Percentiles rank a stretch among this genome's conserved stretches.
phyloP scores from a whole-genome alignment of 2,113 vertebrate species.

The Lethenteron reissneri region DNA sequence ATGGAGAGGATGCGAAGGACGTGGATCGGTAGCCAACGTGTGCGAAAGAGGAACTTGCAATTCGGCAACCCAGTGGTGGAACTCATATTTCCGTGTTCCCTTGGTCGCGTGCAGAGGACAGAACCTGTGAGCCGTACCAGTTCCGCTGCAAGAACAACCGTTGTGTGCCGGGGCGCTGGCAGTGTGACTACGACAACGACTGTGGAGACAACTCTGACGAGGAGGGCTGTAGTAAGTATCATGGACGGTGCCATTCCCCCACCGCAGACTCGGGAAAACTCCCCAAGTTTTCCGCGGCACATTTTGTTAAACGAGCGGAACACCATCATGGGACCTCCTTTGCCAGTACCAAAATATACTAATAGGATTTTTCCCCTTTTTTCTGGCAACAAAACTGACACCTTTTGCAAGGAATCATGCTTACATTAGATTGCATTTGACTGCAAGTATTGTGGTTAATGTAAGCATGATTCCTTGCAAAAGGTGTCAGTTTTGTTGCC shows the following conservation, averaged over 20 bases:
- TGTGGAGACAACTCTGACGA: constrained; percentile 95
- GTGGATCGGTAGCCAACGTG: not conserved
- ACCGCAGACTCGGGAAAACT: too few relatives aligned
- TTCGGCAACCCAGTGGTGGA: not conserved
- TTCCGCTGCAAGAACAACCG: constrained; percentile 96
- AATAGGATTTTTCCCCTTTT: too few relatives aligned
- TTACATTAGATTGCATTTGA: too few relatives aligned
- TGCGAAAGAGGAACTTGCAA: not conserved
- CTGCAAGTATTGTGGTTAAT: too few relatives aligned
- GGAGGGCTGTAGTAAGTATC: constrained; percentile 94
- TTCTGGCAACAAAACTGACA: too few relatives aligned
- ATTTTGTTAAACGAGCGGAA: constrained; percentile 7
- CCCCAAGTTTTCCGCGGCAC: not conserved
- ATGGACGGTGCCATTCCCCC: not conserved
- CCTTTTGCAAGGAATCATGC: too few relatives aligned
- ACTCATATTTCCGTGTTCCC: too few relatives aligned
- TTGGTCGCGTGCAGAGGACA: constrained; percentile 58
- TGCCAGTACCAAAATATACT: too few relatives aligned
- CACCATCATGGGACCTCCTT: too few relatives aligned
- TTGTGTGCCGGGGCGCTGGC: constrained; percentile 95
- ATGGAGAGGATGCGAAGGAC: not conserved
- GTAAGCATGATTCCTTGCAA: too few relatives aligned
- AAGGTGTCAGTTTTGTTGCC: too few relatives aligned
- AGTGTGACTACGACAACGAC: constrained; percentile 90
- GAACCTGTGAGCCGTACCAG: constrained; percentile 90